A percentile compares a stretch with the other conserved stretches of the same genome.
phyloP scores from a whole-genome alignment of 2,888 invertebrate genomes.

The Rapana venosa region DNA sequence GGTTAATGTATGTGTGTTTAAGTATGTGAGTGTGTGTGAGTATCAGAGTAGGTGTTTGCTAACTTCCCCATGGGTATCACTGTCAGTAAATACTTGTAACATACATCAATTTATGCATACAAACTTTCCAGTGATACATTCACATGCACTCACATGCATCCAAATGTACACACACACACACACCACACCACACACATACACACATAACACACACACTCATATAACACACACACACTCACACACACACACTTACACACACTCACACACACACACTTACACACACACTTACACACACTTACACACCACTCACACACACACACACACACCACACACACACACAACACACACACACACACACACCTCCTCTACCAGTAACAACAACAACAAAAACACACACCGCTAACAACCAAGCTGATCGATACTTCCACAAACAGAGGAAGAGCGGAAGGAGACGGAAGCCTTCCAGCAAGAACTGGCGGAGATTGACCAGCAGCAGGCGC shows the following conservation, averaged over 20 bases:
- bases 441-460: constrained; percentile 31
- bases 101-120: too few species aligned
- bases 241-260: background rate
- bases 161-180: too few species aligned
- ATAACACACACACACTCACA: background rate
- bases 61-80: too few species aligned
- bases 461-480: constrained; percentile 69
- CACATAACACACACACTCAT: too few species aligned
- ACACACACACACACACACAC: background rate
- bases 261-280: background rate
- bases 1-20: too few species aligned
- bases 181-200: too few species aligned
- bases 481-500: constrained; percentile 64
- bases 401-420: background rate
- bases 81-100: too few species aligned
- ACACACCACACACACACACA: constrained; percentile 1
- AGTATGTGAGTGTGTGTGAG: too few species aligned
- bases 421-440: background rate
- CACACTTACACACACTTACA: background rate
- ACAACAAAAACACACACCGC: background rate
- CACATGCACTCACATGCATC: too few species aligned
- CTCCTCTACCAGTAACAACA: background rate
- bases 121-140: too few species aligned
- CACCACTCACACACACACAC: constrained; percentile 1
- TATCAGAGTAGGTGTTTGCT: too few species aligned